Base-by-base conservation (phyloP, 2,113 vertebrate genomes). In the Burhinus bistriatus region DNA sequence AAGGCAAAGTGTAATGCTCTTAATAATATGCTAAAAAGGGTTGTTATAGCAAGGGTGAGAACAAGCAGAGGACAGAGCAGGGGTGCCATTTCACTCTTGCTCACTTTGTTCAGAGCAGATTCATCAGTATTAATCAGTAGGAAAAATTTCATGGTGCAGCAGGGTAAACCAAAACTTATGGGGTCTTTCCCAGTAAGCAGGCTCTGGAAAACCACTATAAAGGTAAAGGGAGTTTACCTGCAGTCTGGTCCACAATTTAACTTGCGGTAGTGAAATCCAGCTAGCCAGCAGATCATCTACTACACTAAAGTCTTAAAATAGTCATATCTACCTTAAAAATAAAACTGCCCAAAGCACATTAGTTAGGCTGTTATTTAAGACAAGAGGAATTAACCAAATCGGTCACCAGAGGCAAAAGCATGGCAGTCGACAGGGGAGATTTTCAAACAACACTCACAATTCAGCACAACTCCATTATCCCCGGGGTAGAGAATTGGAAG, bases 261-360 rank as follows among this genome's bases (percentile, higher is more conserved):
- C 15, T 22, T 2, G 14, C 20, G 15, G 30, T 3, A 82, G 61
- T 15, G 62, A 90, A 85, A 80, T 7, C 9, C 70, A 76, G 61
- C 25, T 34, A 58, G 34, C 36, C 59, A 87, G 57, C 26, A 72
- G 21, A 76, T 58, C 51, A 40, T 27, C 78, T 51, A 23, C 22
- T 12, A 8, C 21, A 5, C 38, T 40, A 2, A 19, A 36, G 12
- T 4, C 57, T 36, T 13, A 19, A 29, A 65, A 32, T 0, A 72
- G 9, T 19, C 62, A n/a, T 5, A 61, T 7, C 45, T 36, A 58
- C 47, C 77, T 38, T 45, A 80, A 68, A 83, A 85, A 84, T 2
- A 29, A 66, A 75, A 15, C 29, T 59, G 25, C 19, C 61, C 68
- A 68, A 47, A 75, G 87, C 44, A 58, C 2, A 1, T 23, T 19